phyloP scores from a whole-genome alignment of 2,113 vertebrate species.

The Sinosuthora webbiana region DNA sequence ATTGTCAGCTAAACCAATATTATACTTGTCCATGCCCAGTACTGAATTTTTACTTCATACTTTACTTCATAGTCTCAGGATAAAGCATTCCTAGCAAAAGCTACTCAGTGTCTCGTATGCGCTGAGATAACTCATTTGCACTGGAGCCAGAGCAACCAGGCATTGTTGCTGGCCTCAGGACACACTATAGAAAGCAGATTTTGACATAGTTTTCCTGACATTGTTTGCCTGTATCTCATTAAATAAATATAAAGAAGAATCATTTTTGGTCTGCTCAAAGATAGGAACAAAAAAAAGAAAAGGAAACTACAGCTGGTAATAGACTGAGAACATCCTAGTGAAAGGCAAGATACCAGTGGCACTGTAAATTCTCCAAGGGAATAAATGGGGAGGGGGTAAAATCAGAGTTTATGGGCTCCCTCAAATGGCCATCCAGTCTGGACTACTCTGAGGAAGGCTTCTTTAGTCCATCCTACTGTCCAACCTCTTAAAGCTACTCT shows the following conservation, averaged over 20 bases:
- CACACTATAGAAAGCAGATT: background rate
- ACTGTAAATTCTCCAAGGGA: background rate
- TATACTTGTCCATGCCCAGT: background rate
- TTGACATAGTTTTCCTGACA: background rate
- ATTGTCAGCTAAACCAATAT: background rate
- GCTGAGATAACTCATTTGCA: background rate
- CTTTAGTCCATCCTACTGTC: background rate
- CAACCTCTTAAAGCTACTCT: background rate
- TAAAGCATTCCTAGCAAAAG: background rate
- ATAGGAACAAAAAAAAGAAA: background rate
- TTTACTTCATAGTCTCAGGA: background rate
- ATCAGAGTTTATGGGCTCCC: background rate
- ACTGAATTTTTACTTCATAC: background rate
- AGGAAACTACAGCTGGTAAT: background rate
- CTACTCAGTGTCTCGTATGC: fast-evolving
- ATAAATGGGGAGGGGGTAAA: background rate
- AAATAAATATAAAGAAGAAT: background rate
- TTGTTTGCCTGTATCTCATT: background rate
- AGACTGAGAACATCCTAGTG: background rate
- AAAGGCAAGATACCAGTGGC: background rate
- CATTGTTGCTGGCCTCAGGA: background rate
- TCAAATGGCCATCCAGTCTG: background rate
- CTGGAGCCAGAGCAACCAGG: background rate
- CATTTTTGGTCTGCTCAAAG: background rate
- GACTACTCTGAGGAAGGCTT: background rate